These are phyloP conservation scores for Smittia aterrima DNA, from an alignment of 2,888 invertebrate genomes.

Conservation along the genomic window DNA sequence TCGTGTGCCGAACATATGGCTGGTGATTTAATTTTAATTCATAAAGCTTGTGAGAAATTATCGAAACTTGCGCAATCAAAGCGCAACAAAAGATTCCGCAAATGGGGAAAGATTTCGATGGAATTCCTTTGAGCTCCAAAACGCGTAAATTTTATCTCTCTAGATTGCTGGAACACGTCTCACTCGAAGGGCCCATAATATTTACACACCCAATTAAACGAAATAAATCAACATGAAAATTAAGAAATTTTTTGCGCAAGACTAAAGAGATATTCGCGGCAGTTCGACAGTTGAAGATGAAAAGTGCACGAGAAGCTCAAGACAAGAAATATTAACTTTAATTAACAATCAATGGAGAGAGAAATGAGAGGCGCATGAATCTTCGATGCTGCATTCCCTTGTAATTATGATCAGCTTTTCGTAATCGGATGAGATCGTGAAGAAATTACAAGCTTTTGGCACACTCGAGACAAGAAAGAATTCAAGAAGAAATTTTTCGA, in stretches of 20 bases:
- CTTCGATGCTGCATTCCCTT: background rate
- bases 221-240: slow-evolving; percentile 11
- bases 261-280: background rate
- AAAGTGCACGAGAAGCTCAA: background rate
- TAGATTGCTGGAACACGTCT: background rate
- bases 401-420: background rate
- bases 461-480: background rate
- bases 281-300: background rate
- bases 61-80: too few species aligned
- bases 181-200: background rate
- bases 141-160: too few species aligned
- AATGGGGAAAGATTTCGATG: too few species aligned
- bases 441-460: background rate
- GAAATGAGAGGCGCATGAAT: background rate
- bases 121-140: too few species aligned
- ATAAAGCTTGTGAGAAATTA: too few species aligned
- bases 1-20: too few species aligned
- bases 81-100: too few species aligned
- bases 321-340: slow-evolving; percentile 2
- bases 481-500: background rate
- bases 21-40: too few species aligned
- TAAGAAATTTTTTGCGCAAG: background rate
- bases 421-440: background rate
- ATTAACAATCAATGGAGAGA: background rate
- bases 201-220: background rate